Evolutionary conservation across 2,888 invertebrate genomes (phyloP), one percentile per base, ranked within the genome.

Genomic region (Nymphalis c-album): DNA sequence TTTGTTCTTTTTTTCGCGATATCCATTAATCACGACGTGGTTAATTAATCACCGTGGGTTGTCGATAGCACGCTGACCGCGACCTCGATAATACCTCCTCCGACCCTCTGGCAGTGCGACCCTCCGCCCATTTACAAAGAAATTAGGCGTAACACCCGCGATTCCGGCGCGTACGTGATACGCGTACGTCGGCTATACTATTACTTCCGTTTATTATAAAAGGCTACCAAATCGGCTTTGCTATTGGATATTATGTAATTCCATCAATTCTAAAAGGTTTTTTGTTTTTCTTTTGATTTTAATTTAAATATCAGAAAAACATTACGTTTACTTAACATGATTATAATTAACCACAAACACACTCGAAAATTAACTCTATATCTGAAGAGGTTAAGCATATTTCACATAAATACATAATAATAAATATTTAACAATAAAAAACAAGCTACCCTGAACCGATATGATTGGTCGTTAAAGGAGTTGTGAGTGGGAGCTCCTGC

Each of bases 21-120:
- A 60, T 60, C 69, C 76, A 76, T 77, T 77, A 77, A 77, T 77
- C 77, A 76, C 72, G 60, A 46, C 46, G 64, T 46, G 63, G 73
- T 75, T 77, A 77, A 77, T 77, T 77, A 77, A 77, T 77, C 75
- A 76, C 71, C 22, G 57, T 10, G 35, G 55, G 68, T 73, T 72
- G 73, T 75, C 74, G 72, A 73, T 74, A 71, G 67, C 74, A 72
- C 65, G 68, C 70, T 73, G 72, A 74, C 74, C 73, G 69, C 73
- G 69, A 67, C 59, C 67, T 50, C 65, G 51, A 57, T 64, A 61
- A 35, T 64, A 46, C 71, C 74, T 66, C 16, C 53, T 35, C 53
- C 18, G 59, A 22, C 65, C 35, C 60, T 18, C 40, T 18, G 6
- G 8, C n/a, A 1, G 48, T 57, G 51, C 17, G 26, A 22, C 22